A percentile compares a stretch with the other conserved stretches of the same genome.
These are phyloP conservation scores for Epinephelus cyanopodus DNA, from an alignment of 2,113 vertebrate species.

Conservation along the genomic window DNA sequence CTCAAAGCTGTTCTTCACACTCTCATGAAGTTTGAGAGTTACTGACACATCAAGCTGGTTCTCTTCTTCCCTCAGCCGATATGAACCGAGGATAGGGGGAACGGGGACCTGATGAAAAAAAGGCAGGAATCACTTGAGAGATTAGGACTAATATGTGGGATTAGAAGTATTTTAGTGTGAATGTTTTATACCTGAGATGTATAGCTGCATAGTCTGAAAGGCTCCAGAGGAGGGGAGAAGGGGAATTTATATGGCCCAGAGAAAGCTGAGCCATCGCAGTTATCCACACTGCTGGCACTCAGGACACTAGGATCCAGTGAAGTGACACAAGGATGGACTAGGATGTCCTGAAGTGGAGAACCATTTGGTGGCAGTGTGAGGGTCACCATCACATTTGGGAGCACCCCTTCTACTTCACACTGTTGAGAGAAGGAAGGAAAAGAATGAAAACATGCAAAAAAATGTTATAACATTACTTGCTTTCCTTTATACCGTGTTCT, in stretches of 20 bases:
- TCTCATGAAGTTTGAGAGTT: constrained; percentile 94
- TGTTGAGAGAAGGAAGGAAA: constrained; percentile 61
- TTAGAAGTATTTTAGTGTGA: not conserved
- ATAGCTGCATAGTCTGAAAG: constrained; percentile 93
- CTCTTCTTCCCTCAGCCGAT: constrained; percentile 89
- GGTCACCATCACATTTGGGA: constrained; percentile 90
- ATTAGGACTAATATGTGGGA: not conserved
- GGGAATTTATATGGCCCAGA: constrained; percentile 95
- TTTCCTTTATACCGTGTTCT: constrained; percentile 27
- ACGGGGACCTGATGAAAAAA: constrained; percentile 89
- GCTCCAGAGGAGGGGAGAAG: constrained; percentile 91
- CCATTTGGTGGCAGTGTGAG: constrained; percentile 91
- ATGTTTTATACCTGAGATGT: constrained; percentile 90
- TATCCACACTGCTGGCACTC: constrained; percentile 88
- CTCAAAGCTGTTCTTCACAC: constrained; percentile 94
- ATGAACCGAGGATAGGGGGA: constrained; percentile 93
- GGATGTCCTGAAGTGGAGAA: constrained; percentile 92
- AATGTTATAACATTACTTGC: not conserved
- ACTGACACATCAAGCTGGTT: constrained; percentile 86
- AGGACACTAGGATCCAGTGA: constrained; percentile 92
- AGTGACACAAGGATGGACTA: constrained; percentile 94
- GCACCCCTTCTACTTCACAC: constrained; percentile 94
- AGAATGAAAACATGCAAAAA: not conserved
- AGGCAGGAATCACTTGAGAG: not conserved
- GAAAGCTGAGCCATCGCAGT: constrained; percentile 89